Evolutionary conservation across 2,113 vertebrate genomes (phyloP), one percentile per base, ranked within the genome.

Genomic region (Hystrix cristata): DNA sequence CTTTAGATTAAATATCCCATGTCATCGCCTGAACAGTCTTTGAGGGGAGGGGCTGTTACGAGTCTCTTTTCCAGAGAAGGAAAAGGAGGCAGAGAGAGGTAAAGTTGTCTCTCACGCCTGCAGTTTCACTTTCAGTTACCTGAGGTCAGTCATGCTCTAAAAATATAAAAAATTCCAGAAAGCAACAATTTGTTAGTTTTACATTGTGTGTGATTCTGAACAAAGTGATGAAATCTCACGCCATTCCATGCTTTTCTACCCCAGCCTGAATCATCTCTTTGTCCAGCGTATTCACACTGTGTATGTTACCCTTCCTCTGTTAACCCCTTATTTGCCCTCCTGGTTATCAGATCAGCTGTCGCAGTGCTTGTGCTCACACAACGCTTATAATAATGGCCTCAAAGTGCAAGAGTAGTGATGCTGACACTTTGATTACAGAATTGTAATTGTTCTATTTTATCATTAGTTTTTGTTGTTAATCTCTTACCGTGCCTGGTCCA

Each of bases 101-200:
- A 81, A 55, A 59, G 79, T 81, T 29, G 14, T 34, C 15, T 60
- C 4, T 34, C 25, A 19, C 34, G 38, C 31, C 27, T 46, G 27
- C 18, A 79, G 3, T 23, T 65, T 48, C 19, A 34, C 34, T 93
- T 93, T 57, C n/a, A 8, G 2, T 51, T 78, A 51, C 18, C 23
- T 84, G 79, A 12, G 18, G 25, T 74, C 43, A 48, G 34, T 53
- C 38, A 13, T 55, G 76, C 29, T 79, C 16, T 10, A 34, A 53
- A 85, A 60, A 93, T 57, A 43, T 65, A 67, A 46, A 93, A 87
- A 79, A 34, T 46, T 93, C 60, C 10, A 19, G n/a, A 93, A 34
- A 51, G 55, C 14, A 78, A 23, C 3, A 31, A 43, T 23, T 15
- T 14, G 25, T 55, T 14, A 43, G 7, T 19, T 87, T 21, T 59